Base-by-base conservation (phyloP, 2,797 vertebrate genomes). In the Staurois parvus region DNA sequence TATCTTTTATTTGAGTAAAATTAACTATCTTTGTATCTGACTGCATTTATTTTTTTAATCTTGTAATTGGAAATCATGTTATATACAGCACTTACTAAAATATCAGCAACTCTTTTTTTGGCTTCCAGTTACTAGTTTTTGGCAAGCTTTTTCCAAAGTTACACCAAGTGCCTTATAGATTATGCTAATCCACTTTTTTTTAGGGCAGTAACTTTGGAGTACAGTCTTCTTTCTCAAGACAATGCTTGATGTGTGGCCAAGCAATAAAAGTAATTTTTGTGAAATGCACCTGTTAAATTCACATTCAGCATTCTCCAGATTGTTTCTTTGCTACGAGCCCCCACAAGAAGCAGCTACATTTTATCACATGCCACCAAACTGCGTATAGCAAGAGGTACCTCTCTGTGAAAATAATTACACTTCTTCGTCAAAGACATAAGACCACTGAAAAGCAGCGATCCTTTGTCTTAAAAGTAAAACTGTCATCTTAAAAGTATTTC, bases 251-350 rank as follows among this genome's bases (percentile, higher is more conserved):
- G 62, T 68, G 64, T 72, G 68, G 48, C 62, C 29, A 32, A 34
- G 69, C 69, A 67, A 15, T 42, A 56, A 59, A 81, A 52, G 26
- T 37, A 9, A 40, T 66, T 67, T 59, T 75, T 75, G 29, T 74
- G 24, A 85, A 62, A 76, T 62, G 64, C 84, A 85, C 84, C 84
- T 85, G 84, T 81, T 85, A 70, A 1, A 21, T 11, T 24, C 62
- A 75, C 34, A 15, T 75, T 52, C 66, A 40, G 68, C 66, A 85
- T 85, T 85, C 84, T 80, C 72, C 28, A 32, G 19, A 85, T 85
- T 67, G 37, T 74, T 80, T 52, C 69, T 52, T 28, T 59, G 52
- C 21, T 24, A 6, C 21, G 52, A 24, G 21, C 52, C 52, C 52
- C 52, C 52, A 66, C n/a, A 66, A 85, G 45, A 69, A 85, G 84